Evolutionary conservation across 2,888 invertebrate genomes (phyloP).

Genomic region (Agonopterix subpropinquella): DNA sequence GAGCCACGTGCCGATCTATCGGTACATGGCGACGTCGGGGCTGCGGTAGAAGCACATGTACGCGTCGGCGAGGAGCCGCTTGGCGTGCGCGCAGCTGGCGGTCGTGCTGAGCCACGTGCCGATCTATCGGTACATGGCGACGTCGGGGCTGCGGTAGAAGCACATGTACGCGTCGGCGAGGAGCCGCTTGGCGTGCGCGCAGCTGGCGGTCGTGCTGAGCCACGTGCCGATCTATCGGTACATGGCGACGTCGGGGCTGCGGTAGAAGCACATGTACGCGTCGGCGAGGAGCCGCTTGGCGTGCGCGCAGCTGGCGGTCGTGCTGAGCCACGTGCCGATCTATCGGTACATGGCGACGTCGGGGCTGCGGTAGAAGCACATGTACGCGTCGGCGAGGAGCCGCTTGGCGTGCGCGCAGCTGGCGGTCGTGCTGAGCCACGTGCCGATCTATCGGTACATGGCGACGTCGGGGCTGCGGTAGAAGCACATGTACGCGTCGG

Average conservation of each 20-base stretch:
- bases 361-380: slow-evolving; percentile 98
- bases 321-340: background rate
- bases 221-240: slow-evolving; percentile 89
- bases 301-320: too few relatives aligned
- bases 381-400: too few relatives aligned
- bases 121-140: slow-evolving; percentile 91
- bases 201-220: slow-evolving; percentile 87
- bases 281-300: too few relatives aligned
- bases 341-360: slow-evolving; percentile 96
- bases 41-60: slow-evolving; percentile 99
- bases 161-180: too few relatives aligned
- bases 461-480: slow-evolving; percentile 95
- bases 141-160: slow-evolving; percentile 96
- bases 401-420: slow-evolving; percentile 87
- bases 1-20: slow-evolving; percentile 67
- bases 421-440: slow-evolving; percentile 89
- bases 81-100: slow-evolving; percentile 87
- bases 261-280: too few relatives aligned
- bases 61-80: too few relatives aligned
- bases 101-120: slow-evolving; percentile 84
- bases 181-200: slow-evolving; percentile 89
- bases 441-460: slow-evolving; percentile 85
- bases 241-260: slow-evolving; percentile 33
- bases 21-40: slow-evolving; percentile 94
- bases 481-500: slow-evolving; percentile 99